These are phyloP conservation scores for Sympetrum striolatum DNA, from an alignment of 2,888 invertebrate genomes.

Conservation along the genomic window DNA sequence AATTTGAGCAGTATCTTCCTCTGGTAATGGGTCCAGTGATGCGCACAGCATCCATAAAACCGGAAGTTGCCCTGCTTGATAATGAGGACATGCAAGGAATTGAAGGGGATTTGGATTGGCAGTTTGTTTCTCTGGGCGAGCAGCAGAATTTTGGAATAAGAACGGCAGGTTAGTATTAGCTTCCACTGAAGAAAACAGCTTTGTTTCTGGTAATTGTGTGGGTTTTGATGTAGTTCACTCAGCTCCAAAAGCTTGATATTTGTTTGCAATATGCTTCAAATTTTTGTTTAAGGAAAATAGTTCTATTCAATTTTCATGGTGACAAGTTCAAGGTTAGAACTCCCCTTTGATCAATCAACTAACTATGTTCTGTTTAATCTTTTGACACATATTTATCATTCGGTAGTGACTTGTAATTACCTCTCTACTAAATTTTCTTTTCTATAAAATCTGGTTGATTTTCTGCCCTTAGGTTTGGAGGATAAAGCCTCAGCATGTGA, in stretches of 20 bases:
- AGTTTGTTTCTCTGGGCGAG: slow-evolving; percentile 91
- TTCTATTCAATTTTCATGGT: too few relatives aligned
- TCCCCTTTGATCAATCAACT: too few relatives aligned
- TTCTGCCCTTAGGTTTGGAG: slow-evolving; percentile 71
- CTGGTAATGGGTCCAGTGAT: slow-evolving; percentile 96
- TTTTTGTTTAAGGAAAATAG: too few relatives aligned
- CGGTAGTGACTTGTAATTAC: too few relatives aligned
- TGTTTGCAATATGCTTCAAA: too few relatives aligned
- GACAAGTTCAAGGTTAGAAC: too few relatives aligned
- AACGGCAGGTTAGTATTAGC: slow-evolving; percentile 71
- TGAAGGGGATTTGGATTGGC: slow-evolving; percentile 90
- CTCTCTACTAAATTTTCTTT: too few relatives aligned
- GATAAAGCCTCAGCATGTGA: slow-evolving; percentile 97
- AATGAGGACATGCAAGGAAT: slow-evolving; percentile 84
- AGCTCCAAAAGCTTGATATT: too few relatives aligned
- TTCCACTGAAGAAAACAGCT: neutral
- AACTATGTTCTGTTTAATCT: too few relatives aligned
- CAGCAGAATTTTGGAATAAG: slow-evolving; percentile 95
- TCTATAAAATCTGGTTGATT: too few relatives aligned
- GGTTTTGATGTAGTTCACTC: neutral
- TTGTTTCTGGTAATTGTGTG: neutral
- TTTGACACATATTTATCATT: too few relatives aligned
- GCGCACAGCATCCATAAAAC: slow-evolving; percentile 90
- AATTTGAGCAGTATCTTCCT: slow-evolving; percentile 90
- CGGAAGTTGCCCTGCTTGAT: slow-evolving; percentile 89